Conservation (phyloP, 2,888 invertebrate genomes). For the Tetranychus piercei region DNA sequence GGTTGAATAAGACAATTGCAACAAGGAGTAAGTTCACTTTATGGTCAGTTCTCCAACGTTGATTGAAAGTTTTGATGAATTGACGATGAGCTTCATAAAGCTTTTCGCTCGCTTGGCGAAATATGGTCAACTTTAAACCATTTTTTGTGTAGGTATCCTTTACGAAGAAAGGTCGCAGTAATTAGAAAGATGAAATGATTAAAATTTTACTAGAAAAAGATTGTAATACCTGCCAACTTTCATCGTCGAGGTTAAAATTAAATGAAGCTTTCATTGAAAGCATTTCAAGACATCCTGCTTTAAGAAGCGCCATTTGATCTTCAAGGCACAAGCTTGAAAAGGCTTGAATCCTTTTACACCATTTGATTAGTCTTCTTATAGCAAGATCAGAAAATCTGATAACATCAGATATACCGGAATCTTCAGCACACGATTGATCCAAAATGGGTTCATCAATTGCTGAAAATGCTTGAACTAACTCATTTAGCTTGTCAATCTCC, state of each 20-base stretch:
- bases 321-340: constrained; percentile 85
- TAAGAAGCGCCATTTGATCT: constrained; percentile 69
- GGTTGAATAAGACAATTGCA: constrained; percentile 74
- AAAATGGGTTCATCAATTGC: background rate
- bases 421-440: background rate
- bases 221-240: background rate
- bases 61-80: constrained; percentile 66
- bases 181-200: background rate
- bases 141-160: background rate
- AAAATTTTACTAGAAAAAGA: background rate
- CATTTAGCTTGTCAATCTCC: constrained; percentile 13
- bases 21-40: constrained; percentile 73
- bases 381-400: constrained; percentile 80
- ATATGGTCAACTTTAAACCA: constrained; percentile 51
- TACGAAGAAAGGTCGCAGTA: background rate
- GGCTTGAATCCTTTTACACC: constrained; percentile 45
- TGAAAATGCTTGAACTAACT: constrained; percentile 37
- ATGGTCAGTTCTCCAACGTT: constrained; percentile 66
- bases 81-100: constrained; percentile 68
- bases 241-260: background rate
- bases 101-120: constrained; percentile 67
- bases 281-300: constrained; percentile 89
- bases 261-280: constrained; percentile 43
- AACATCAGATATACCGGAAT: constrained; percentile 39
- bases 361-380: constrained; percentile 52